A percentile compares a stretch with the other conserved stretches of the same genome.
These are phyloP conservation scores for Diarsia dahlii DNA, from an alignment of 2,888 invertebrate species.

Conservation along the genomic window DNA sequence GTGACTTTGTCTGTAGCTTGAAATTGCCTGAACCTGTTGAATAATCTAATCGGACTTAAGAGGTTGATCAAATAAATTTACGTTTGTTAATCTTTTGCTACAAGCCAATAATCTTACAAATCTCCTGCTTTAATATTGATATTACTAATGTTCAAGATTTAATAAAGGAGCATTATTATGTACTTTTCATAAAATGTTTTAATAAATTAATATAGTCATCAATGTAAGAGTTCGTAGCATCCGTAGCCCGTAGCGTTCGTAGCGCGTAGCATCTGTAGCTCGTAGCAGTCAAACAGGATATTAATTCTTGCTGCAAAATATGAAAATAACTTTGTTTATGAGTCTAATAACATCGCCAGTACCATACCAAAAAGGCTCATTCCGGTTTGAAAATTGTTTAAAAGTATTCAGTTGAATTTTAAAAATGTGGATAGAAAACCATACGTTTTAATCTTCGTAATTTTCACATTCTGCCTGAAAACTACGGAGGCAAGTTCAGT, in stretches of 20 bases:
- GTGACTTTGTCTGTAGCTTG: background rate
- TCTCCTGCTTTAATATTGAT: background rate
- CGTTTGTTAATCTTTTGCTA: background rate
- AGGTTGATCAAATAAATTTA: background rate
- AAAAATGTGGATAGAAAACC: background rate
- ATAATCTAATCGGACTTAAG: background rate
- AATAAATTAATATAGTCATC: too few species aligned
- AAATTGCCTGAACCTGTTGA: background rate
- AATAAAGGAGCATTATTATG: background rate
- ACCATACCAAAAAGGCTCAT: too few species aligned
- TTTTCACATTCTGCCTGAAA: background rate
- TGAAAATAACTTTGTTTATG: background rate
- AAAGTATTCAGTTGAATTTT: background rate
- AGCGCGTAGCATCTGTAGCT: background rate
- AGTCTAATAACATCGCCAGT: background rate
- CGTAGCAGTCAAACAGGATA: background rate
- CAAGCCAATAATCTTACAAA: background rate
- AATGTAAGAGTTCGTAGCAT: too few species aligned
- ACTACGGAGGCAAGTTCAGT: background rate
- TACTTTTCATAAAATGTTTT: too few species aligned
- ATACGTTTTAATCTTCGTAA: background rate
- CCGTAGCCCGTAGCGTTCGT: conserved; percentile 2
- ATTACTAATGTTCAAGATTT: background rate
- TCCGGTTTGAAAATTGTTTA: too few species aligned
- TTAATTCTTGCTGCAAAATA: background rate